Percentiles rank a stretch among this genome's conserved stretches.
These are phyloP conservation scores for Nowickia ferox DNA, from an alignment of 2,888 invertebrate genomes.

Conservation along the genomic window DNA sequence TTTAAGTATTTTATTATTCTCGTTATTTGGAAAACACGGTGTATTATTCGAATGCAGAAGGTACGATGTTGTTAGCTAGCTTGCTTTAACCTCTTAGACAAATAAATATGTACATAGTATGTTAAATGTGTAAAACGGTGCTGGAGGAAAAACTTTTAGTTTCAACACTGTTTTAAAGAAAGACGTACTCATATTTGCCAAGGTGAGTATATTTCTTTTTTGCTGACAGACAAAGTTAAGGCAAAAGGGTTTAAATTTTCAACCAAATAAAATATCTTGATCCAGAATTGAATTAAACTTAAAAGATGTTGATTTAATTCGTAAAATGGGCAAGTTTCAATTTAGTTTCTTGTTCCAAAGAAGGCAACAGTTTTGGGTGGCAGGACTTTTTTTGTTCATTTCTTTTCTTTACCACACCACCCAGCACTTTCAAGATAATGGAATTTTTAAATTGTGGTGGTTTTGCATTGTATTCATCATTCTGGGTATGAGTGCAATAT, in stretches of 20 bases:
- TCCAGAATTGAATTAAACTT: constrained; percentile 65
- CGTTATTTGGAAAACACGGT: too few relatives aligned
- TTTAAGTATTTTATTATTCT: too few relatives aligned
- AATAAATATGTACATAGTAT: too few relatives aligned
- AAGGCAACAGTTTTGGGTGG: constrained; percentile 18
- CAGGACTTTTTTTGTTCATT: constrained; percentile 27
- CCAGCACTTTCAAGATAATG: constrained; percentile 40
- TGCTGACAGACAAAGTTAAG: background rate
- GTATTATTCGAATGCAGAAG: too few relatives aligned
- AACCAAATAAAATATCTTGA: constrained; percentile 29
- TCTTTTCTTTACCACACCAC: background rate
- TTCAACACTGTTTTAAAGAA: too few relatives aligned
- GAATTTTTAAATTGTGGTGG: constrained; percentile 59
- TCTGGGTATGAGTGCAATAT: background rate
- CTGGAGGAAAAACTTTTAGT: too few relatives aligned
- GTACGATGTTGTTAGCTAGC: too few relatives aligned
- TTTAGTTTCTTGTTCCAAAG: constrained; percentile 6
- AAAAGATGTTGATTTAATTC: constrained; percentile 46
- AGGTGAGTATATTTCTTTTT: background rate
- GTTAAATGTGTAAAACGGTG: too few relatives aligned
- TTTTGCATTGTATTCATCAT: constrained; percentile 60
- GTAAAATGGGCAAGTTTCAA: constrained; percentile 45
- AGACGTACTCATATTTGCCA: too few relatives aligned
- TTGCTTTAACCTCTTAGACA: too few relatives aligned
- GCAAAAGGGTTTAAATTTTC: constrained; percentile 74